Base-by-base conservation (phyloP, 2,888 invertebrate genomes). In the Dione vanillae region DNA sequence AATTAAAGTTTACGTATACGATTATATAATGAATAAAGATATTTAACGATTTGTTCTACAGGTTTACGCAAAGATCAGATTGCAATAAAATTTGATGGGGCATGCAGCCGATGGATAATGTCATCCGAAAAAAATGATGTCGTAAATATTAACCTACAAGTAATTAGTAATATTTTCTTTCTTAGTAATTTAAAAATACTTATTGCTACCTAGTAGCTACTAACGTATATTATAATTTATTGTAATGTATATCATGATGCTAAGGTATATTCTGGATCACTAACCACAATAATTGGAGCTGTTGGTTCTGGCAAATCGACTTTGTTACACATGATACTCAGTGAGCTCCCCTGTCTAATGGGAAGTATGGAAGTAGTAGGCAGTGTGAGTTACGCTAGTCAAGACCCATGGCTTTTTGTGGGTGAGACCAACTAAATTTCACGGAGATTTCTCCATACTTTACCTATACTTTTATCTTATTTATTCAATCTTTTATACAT, bases 401-500 rank as follows among this genome's bases (percentile, higher is more conserved):
- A 98, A 82, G 96, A 97, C 78, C 95, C 98, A 0, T 98, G 98
- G 98, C 90, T 96, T 9, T 96, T 96, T 79, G 95, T 80, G 91
- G 95, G 92, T 91, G 79, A 78, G 89, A 61, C 10, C 27, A n/a
- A 45, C 7, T 45, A 27, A 20, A 0, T 10, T 20, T 14, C 12
- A 11, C 27, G n/a, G 11, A n/a, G 2, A 61, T 43, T 20, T 41
- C 19, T 20, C 43, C 9, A 6, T 45, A 49, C 19, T 10, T 10
- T 7, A 40, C 40, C 1, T 40, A 10, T 1, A 40, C 3, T 10
- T 10, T 45, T 6, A 45, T 45, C 14, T 27, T 14, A 59, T 14
- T 16, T 10, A 10, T 10, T 10, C 16, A 35, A 40, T 10, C 7
- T 40, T 11, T 16, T 16, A 40, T 11, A 19, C 20, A 40, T 10